Conservation (phyloP, 2,113 vertebrate genomes). For the Gracilinanus agilis region DNA sequence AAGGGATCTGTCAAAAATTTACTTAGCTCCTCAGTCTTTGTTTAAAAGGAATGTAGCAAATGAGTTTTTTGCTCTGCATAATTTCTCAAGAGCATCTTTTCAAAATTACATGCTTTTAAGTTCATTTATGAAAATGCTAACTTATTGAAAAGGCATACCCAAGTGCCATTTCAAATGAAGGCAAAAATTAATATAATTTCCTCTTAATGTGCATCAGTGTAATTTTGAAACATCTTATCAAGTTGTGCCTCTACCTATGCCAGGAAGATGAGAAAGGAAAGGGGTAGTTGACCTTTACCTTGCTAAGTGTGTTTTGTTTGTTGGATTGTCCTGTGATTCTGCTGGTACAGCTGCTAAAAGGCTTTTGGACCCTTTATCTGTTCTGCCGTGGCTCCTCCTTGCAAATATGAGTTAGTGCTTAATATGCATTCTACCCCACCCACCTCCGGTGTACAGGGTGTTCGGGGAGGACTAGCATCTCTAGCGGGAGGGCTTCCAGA, state of each 20-base stretch:
- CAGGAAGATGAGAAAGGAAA: conserved; percentile 41
- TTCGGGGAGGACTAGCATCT: too few relatives aligned
- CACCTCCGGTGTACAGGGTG: too few relatives aligned
- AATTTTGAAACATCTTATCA: conserved; percentile 57
- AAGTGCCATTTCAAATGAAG: conserved; percentile 43
- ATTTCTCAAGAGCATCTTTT: conserved; percentile 37
- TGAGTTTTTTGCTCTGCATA: conserved; percentile 24
- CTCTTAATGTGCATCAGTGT: conserved; percentile 48
- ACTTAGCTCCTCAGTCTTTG: conserved; percentile 33
- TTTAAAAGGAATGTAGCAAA: conserved; percentile 53
- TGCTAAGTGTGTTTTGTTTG: conserved; percentile 41
- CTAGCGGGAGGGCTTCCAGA: too few relatives aligned
- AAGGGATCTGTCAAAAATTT: conserved; percentile 26
- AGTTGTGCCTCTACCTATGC: conserved; percentile 26
- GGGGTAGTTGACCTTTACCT: conserved; percentile 62
- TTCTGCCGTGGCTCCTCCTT: not conserved
- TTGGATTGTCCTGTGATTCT: not conserved
- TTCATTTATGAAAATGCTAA: conserved; percentile 33
- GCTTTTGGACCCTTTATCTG: not conserved
- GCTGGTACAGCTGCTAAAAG: not conserved
- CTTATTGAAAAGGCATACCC: conserved; percentile 20
- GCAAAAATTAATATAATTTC: conserved; percentile 57
- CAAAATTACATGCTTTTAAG: conserved; percentile 35
- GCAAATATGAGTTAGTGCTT: conserved; percentile 34
- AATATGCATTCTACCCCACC: conserved; percentile 56